Evolutionary conservation across 2,113 vertebrate genomes (phyloP).

Genomic region (Nerophis lumbriciformis): DNA sequence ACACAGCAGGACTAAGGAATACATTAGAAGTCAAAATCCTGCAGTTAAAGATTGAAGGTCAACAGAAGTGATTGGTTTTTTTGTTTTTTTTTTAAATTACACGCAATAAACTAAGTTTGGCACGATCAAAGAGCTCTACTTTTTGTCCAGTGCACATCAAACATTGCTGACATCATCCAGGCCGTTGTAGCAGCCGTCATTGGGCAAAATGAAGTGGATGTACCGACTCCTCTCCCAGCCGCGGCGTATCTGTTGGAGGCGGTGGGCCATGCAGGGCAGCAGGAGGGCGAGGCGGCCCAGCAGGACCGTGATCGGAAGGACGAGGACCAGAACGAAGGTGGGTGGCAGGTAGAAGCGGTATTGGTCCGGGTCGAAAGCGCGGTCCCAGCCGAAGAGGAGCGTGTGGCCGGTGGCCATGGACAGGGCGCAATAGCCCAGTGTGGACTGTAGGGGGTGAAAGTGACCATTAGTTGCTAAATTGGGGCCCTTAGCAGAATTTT

Average conservation of each 20-base stretch:
- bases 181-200: constrained; percentile 21
- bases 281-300: constrained; percentile 74
- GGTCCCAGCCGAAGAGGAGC: constrained; percentile 81
- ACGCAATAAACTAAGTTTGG: neutral
- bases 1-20: constrained; percentile 8
- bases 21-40: constrained; percentile 1
- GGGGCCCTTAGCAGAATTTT: neutral
- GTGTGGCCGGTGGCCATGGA: constrained; percentile 82
- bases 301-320: constrained; percentile 77
- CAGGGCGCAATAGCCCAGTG: constrained; percentile 82
- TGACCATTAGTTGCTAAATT: neutral
- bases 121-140: neutral
- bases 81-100: neutral
- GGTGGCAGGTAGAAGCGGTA: constrained; percentile 90
- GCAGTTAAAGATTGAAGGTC: neutral
- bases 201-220: constrained; percentile 55
- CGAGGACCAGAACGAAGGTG: constrained; percentile 80
- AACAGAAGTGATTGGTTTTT: neutral
- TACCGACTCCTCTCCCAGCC: constrained; percentile 82
- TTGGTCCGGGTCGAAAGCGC: constrained; percentile 74
- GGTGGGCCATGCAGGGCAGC: constrained; percentile 75
- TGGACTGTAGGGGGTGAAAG: constrained; percentile 71
- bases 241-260: constrained; percentile 79
- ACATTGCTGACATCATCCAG: constrained; percentile 60
- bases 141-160: constrained; percentile 7